Conservation (phyloP, 2,113 vertebrate species). For the Thermophis baileyi region DNA sequence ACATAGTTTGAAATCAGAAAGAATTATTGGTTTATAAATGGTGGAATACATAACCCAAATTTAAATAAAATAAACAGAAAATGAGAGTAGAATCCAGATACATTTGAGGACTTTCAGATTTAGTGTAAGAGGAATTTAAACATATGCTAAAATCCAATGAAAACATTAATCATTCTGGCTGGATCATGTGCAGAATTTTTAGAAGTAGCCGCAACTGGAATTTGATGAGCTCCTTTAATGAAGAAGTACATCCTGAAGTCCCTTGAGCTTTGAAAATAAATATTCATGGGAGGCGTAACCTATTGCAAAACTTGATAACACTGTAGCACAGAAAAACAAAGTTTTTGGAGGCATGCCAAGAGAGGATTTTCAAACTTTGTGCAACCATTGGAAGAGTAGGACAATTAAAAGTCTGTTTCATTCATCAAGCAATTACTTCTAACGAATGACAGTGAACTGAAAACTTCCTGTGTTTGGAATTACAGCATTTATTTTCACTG, state of each 20-base stretch:
- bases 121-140: not conserved
- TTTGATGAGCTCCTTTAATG: not conserved
- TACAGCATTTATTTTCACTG: not conserved
- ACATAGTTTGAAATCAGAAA: not conserved
- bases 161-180: not conserved
- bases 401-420: not conserved
- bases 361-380: not conserved
- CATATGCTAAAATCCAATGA: not conserved
- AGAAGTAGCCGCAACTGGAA: not conserved
- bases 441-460: not conserved
- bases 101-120: not conserved
- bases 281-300: not conserved
- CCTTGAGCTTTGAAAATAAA: not conserved
- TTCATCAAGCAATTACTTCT: not conserved
- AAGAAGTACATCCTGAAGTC: not conserved
- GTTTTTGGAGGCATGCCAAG: not conserved
- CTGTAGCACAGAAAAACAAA: not conserved
- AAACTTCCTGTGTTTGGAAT: not conserved
- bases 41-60: not conserved
- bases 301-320: not conserved
- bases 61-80: not conserved
- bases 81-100: not conserved
- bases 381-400: not conserved
- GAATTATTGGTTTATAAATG: not conserved
- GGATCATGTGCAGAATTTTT: not conserved